Evolutionary conservation across 2,797 vertebrate genomes (phyloP).

Genomic region (Cyprinodon diabolis): DNA sequence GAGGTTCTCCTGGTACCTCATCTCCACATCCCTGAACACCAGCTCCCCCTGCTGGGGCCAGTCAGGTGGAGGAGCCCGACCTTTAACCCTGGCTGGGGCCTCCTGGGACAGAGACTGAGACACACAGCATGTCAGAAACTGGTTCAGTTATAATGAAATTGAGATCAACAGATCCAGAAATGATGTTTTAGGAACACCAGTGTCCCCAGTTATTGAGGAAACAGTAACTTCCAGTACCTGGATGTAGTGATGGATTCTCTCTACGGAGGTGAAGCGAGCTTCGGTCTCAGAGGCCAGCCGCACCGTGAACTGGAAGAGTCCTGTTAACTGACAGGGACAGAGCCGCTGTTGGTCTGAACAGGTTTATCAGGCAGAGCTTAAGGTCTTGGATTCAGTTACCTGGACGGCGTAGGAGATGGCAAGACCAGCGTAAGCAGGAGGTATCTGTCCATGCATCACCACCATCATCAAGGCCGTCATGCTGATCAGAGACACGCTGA

Average conservation of each 20-base stretch:
- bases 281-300: constrained; percentile 92
- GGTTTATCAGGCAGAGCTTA: neutral
- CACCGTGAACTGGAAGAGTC: constrained; percentile 94
- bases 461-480: constrained; percentile 91
- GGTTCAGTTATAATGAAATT: neutral
- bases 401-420: constrained; percentile 93
- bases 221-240: constrained; percentile 76
- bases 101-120: constrained; percentile 85
- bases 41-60: constrained; percentile 90
- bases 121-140: neutral
- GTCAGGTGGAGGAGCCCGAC: constrained; percentile 82
- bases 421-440: constrained; percentile 89
- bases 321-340: constrained; percentile 82
- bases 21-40: constrained; percentile 87
- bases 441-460: constrained; percentile 89
- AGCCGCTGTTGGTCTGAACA: neutral
- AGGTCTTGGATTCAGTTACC: constrained; percentile 68
- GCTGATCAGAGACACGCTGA: constrained; percentile 91
- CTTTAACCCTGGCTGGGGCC: constrained; percentile 90
- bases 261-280: constrained; percentile 93
- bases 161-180: neutral
- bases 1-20: constrained; percentile 91
- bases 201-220: neutral
- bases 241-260: constrained; percentile 92
- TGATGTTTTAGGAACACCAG: neutral